Evolutionary conservation across 2,888 invertebrate species (phyloP).

Genomic region (Hirtodrosophila histrioides): DNA sequence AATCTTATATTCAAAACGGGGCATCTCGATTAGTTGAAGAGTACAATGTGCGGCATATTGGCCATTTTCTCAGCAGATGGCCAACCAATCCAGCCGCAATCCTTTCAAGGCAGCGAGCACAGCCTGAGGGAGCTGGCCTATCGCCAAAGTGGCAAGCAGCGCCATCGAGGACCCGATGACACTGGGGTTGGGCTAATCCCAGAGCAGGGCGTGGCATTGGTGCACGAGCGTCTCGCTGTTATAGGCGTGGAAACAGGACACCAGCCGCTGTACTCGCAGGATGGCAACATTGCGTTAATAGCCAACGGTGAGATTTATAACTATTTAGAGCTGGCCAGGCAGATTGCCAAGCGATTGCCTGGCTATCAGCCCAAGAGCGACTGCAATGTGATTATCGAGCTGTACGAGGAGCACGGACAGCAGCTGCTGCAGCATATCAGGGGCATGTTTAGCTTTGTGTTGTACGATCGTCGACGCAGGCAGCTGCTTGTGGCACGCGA

Average conservation of each 20-base stretch:
- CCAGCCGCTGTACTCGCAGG: slow-evolving; percentile 78
- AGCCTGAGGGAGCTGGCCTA: slow-evolving; percentile 79
- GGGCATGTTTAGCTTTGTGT: slow-evolving; percentile 82
- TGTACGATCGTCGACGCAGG: slow-evolving; percentile 73
- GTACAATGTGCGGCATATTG: slow-evolving; percentile 81
- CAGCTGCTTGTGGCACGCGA: slow-evolving; percentile 77
- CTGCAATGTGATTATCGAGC: slow-evolving; percentile 80
- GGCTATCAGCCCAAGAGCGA: slow-evolving; percentile 80
- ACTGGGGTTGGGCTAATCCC: slow-evolving; percentile 73
- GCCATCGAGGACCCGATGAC: slow-evolving; percentile 82
- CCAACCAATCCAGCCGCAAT: slow-evolving; percentile 48
- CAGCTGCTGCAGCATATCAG: slow-evolving; percentile 73
- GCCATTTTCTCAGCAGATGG: slow-evolving; percentile 78
- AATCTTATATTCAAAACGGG: too few relatives aligned
- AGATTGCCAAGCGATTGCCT: slow-evolving; percentile 69
- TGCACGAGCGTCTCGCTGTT: slow-evolving; percentile 81
- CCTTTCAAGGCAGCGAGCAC: slow-evolving; percentile 55
- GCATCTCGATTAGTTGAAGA: background rate
- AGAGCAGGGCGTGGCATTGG: slow-evolving; percentile 77
- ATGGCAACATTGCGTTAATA: slow-evolving; percentile 74
- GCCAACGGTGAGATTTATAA: slow-evolving; percentile 83
- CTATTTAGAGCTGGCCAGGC: slow-evolving; percentile 70
- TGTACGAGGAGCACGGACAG: slow-evolving; percentile 78
- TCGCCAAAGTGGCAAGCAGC: slow-evolving; percentile 79
- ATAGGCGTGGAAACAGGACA: slow-evolving; percentile 81